These are phyloP conservation scores for Mus minutoides DNA, from an alignment of 2,797 vertebrate species.

Conservation along the genomic window DNA sequence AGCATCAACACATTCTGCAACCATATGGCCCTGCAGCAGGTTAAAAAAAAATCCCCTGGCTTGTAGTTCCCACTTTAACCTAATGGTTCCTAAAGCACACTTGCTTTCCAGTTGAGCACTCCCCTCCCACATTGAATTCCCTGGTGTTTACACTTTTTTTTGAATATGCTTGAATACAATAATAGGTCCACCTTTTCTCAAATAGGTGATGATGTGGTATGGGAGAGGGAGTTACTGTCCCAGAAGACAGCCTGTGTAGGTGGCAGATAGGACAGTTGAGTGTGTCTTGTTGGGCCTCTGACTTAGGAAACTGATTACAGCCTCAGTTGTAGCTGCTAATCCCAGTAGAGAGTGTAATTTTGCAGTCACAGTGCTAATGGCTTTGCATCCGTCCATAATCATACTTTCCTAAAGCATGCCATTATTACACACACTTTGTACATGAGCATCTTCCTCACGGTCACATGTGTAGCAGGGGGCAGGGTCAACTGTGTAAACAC, in stretches of 20 bases:
- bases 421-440: not conserved
- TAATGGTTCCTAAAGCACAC: constrained; percentile 63
- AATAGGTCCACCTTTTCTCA: constrained; percentile 37
- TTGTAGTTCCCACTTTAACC: constrained; percentile 72
- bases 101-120: constrained; percentile 54
- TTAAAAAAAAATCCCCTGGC: constrained; percentile 63
- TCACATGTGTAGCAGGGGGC: not conserved
- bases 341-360: not conserved
- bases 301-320: not conserved
- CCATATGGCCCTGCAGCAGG: constrained; percentile 72
- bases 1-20: constrained; percentile 77
- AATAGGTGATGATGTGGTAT: not conserved
- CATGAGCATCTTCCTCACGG: not conserved
- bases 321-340: not conserved
- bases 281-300: not conserved
- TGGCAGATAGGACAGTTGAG: not conserved
- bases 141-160: constrained; percentile 62
- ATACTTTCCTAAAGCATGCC: not conserved
- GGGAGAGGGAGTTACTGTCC: not conserved
- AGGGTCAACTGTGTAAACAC: not conserved
- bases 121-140: not conserved
- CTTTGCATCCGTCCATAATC: not conserved
- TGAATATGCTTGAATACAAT: constrained; percentile 40
- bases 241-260: not conserved
- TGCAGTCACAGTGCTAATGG: constrained; percentile 10